Conservation (phyloP, 35 echinoderm and acorn worm species). For the Lytechinus pictus region DNA sequence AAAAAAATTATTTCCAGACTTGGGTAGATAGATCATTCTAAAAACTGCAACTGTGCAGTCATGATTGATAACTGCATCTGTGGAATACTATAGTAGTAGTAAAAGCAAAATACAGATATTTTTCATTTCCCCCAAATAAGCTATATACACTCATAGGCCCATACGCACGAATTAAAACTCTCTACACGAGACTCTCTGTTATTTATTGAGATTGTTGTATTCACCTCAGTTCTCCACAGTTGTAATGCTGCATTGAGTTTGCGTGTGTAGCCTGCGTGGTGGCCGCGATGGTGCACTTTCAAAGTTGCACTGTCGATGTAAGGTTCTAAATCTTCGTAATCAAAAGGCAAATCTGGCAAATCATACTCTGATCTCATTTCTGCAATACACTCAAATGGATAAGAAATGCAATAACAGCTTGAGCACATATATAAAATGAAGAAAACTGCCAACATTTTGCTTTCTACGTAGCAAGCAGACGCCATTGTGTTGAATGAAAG, state of each 20-base stretch:
- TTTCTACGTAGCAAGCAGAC: neutral
- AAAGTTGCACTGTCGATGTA: conserved; percentile 80
- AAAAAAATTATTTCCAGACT: too few relatives aligned
- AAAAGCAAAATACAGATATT: too few relatives aligned
- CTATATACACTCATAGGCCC: too few relatives aligned
- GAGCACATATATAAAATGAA: neutral
- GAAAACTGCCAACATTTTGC: neutral
- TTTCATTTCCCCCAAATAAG: too few relatives aligned
- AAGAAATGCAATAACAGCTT: neutral
- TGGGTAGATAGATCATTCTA: too few relatives aligned
- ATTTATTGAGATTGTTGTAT: neutral
- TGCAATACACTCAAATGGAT: conserved; percentile 63
- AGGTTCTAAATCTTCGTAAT: conserved; percentile 69
- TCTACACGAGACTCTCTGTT: too few relatives aligned
- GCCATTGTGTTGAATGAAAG: neutral
- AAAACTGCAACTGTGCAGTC: too few relatives aligned
- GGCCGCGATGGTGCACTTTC: conserved; percentile 69
- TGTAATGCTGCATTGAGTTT: conserved; percentile 72
- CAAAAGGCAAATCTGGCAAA: conserved; percentile 73
- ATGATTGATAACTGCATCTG: too few relatives aligned
- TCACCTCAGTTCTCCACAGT: conserved; percentile 70
- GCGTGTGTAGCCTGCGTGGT: conserved; percentile 67
- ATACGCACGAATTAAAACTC: too few relatives aligned
- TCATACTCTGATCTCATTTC: conserved; percentile 54
- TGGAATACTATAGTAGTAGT: too few relatives aligned